phyloP scores from a whole-genome alignment of 2,113 vertebrate genomes.

The Phrynosoma platyrhinos region DNA sequence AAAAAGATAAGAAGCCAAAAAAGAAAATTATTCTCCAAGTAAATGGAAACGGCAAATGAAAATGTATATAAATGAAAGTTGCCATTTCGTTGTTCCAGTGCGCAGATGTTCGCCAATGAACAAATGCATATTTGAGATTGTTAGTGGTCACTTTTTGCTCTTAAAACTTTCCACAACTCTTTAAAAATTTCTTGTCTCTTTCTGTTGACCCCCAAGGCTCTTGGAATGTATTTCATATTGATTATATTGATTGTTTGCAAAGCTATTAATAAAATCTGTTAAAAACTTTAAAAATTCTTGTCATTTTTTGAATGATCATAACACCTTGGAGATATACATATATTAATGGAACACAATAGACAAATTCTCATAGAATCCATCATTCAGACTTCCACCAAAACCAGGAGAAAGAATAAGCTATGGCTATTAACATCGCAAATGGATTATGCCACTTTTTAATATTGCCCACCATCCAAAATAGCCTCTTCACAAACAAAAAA shows the following conservation, averaged over 20 bases:
- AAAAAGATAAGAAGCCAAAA: constrained; percentile 22
- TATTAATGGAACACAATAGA: not conserved
- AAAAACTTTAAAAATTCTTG: too few species aligned
- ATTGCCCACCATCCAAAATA: not conserved
- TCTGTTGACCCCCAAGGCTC: too few species aligned
- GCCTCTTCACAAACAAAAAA: not conserved
- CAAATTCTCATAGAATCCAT: not conserved
- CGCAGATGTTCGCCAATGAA: not conserved
- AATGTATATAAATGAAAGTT: constrained; percentile 2
- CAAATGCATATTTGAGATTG: not conserved
- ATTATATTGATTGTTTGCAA: too few species aligned
- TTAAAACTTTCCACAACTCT: not conserved
- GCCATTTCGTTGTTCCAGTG: not conserved
- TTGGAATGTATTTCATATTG: too few species aligned
- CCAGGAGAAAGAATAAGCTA: not conserved
- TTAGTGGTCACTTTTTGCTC: not conserved
- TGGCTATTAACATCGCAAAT: not conserved
- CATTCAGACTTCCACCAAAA: too few species aligned
- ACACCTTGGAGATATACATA: not conserved
- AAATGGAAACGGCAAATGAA: not conserved
- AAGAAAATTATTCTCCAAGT: not conserved
- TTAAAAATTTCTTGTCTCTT: not conserved
- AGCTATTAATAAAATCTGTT: too few species aligned
- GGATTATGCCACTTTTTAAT: too few species aligned
- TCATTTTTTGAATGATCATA: not conserved